These are phyloP conservation scores for Plagodis dolabraria DNA, from an alignment of 2,888 invertebrate genomes.

Conservation along the genomic window DNA sequence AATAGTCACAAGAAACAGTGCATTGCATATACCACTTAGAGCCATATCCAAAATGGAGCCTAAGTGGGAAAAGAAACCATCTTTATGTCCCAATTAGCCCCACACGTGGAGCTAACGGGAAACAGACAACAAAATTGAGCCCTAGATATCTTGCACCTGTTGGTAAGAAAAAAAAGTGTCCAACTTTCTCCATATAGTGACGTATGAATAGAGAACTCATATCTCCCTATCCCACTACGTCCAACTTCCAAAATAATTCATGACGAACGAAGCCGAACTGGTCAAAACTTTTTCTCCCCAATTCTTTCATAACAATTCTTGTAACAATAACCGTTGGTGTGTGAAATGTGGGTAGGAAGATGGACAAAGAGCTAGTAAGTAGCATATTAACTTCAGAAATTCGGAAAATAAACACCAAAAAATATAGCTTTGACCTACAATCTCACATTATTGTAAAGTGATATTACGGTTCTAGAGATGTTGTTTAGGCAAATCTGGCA, in stretches of 20 bases:
- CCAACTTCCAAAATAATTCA: slow-evolving; percentile 25
- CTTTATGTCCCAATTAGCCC: no score
- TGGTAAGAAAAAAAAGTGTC: background rate
- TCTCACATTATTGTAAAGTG: background rate
- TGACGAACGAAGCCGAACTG: slow-evolving; percentile 21
- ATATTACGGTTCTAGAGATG: background rate
- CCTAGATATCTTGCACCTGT: no score
- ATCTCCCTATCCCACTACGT: slow-evolving; percentile 19
- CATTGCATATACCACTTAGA: no score
- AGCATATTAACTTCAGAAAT: no score
- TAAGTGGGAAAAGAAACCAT: no score
- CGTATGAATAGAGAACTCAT: slow-evolving; percentile 11
- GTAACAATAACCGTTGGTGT: slow-evolving; percentile 30
- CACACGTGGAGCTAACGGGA: no score
- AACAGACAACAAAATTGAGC: no score
- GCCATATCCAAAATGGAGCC: no score
- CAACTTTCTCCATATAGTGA: background rate
- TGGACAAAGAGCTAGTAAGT: slow-evolving; percentile 9
- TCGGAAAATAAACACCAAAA: no score
- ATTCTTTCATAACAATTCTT: slow-evolving; percentile 31
- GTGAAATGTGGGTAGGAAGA: slow-evolving; percentile 32
- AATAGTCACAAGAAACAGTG: no score
- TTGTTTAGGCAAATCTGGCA: no score
- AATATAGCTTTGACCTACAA: background rate
- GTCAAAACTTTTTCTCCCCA: slow-evolving; percentile 26